Evolutionary conservation across 1,140 invertebrate genomes (phyloP).

Genomic region (Diploscapter pachys): DNA sequence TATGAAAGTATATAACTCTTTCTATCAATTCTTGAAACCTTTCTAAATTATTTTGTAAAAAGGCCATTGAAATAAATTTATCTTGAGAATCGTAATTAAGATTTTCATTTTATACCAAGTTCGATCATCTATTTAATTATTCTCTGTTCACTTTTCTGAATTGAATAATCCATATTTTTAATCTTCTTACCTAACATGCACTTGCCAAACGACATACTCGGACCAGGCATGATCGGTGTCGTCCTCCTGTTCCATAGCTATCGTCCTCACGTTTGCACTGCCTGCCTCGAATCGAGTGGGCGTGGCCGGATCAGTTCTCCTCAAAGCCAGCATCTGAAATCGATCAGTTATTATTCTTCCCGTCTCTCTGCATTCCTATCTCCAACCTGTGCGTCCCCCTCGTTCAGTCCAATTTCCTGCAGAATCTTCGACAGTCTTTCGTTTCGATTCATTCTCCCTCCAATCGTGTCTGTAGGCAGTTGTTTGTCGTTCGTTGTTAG

Average conservation of each 20-base stretch:
- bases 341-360: not conserved
- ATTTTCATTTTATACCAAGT: too few species aligned
- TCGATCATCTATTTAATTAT: too few species aligned
- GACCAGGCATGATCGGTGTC: constrained; percentile 43
- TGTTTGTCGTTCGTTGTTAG: not conserved
- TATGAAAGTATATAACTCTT: too few species aligned
- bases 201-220: constrained; percentile 38
- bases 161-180: too few species aligned
- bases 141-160: too few species aligned
- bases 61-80: too few species aligned
- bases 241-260: constrained; percentile 10
- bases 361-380: too few species aligned
- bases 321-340: constrained; percentile 32
- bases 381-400: constrained; percentile 31
- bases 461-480: constrained; percentile 10
- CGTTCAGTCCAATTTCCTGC: constrained; percentile 27
- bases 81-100: too few species aligned
- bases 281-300: constrained; percentile 27
- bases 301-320: constrained; percentile 17
- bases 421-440: constrained; percentile 31
- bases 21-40: too few species aligned
- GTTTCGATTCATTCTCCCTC: constrained; percentile 30
- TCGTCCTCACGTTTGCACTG: not conserved
- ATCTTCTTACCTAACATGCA: not conserved
- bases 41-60: too few species aligned